Conservation (phyloP, 2,797 vertebrate species). For the Morus bassanus region DNA sequence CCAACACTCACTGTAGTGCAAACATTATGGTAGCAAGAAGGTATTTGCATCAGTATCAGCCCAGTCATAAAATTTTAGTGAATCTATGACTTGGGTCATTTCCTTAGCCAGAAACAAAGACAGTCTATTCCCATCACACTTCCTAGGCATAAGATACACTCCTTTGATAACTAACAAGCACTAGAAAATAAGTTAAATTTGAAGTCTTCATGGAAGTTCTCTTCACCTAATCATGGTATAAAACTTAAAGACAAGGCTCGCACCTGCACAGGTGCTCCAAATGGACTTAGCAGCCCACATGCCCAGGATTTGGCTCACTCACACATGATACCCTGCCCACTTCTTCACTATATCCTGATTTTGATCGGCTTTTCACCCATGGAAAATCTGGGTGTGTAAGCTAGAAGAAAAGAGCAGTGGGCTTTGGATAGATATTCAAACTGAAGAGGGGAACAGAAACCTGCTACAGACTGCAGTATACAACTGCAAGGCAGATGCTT, state of each 20-base stretch:
- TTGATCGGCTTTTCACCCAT: not conserved
- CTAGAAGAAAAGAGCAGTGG: not conserved
- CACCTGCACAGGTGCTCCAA: not conserved
- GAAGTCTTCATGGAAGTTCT: not conserved
- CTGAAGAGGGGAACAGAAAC: not conserved
- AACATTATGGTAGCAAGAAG: not conserved
- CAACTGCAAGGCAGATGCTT: not conserved
- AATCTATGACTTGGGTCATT: not conserved
- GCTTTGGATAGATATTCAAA: not conserved
- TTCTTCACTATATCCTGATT: not conserved
- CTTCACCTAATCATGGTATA: not conserved
- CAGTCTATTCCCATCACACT: not conserved
- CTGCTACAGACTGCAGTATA: not conserved
- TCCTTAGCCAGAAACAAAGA: not conserved
- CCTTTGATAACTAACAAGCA: not conserved
- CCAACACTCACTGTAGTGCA: not conserved
- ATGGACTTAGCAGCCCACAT: not conserved
- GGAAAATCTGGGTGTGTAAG: not conserved
- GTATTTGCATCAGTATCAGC: not conserved
- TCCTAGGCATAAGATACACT: not conserved
- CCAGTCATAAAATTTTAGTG: not conserved
- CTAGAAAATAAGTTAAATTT: not conserved
- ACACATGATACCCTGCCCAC: rapidly evolving
- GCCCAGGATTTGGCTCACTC: not conserved
- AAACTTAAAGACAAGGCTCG: not conserved